Base-by-base conservation (phyloP, 2,113 vertebrate genomes). In the Prunella fulvescens region DNA sequence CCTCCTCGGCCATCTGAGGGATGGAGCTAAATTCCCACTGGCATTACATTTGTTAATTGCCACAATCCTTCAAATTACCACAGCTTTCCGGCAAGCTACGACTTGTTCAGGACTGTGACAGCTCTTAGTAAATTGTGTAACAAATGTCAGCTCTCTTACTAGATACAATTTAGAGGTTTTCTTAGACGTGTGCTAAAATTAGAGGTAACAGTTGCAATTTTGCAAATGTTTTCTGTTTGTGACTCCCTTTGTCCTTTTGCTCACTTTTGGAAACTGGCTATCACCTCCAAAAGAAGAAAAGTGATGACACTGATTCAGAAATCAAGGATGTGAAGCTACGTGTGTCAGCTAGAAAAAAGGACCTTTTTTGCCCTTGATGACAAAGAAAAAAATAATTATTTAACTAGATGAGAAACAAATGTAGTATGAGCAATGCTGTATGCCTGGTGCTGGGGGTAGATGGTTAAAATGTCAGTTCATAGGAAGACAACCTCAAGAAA, bases 11-110 rank as follows among this genome's bases (percentile, higher is more conserved):
- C 54, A 69, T 16, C 50, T 80, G 77, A 37, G 24, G 50, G 45
- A 92, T 12, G 40, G 37, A 86, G 67, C 42, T 73, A 29, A 61
- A 86, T 90, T 88, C 72, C 82, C 62, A 69, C 0, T 53, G 40
- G 66, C 64, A 40, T 70, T 80, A 7, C 45, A 69, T 65, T 90
- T 90, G 81, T 79, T 90, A 67, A 90, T 93, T 80, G 73, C 31
- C 50, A 65, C 71, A 91, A 62, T 28, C 72, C 35, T 80, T 86
- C 82, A 66, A 71, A 76, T 82, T 56, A 58, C 57, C 35, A 81
- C 12, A 48, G 66, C 74, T 93, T 90, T 85, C 61, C 26, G 14
- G 66, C 91, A 86, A 82, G 94, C 71, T 70, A 16, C 35, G 53
- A 16, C 91, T 42, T 73, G 86, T 42, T 73, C 14, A 57, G 80